Percentiles rank a stretch among this genome's conserved stretches.
phyloP scores from a whole-genome alignment of 2,797 vertebrate genomes.

The Bufotes viridis region DNA sequence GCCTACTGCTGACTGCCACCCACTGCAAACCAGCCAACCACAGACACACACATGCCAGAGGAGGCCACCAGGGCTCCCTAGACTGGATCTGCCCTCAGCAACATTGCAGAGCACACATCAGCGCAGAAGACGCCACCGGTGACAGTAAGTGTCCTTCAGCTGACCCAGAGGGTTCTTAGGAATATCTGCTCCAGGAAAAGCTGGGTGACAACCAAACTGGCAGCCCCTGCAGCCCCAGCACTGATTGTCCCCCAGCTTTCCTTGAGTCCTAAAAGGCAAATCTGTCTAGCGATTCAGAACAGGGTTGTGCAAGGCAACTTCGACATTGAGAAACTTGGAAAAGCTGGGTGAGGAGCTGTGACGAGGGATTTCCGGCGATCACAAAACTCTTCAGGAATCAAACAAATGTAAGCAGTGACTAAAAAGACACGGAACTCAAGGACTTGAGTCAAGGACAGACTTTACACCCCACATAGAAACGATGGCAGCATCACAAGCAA shows the following conservation, averaged over 20 bases:
- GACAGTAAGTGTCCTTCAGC: not conserved
- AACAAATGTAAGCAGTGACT: not conserved
- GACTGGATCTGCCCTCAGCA: not conserved
- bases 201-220: not conserved
- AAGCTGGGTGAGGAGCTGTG: not conserved
- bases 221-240: not conserved
- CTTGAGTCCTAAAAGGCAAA: no score
- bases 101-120: not conserved
- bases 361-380: not conserved
- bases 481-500: not conserved
- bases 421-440: not conserved
- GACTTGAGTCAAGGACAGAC: not conserved
- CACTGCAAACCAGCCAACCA: slow-evolving; percentile 40
- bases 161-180: not conserved
- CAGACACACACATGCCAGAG: slow-evolving; percentile 38
- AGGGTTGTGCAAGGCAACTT: not conserved
- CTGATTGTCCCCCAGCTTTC: not conserved
- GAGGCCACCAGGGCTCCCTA: not conserved
- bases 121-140: not conserved
- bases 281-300: no score
- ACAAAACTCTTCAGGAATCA: not conserved
- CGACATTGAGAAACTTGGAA: not conserved
- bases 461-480: not conserved
- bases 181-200: not conserved
- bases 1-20: not conserved